Base-by-base conservation (phyloP, 2,113 vertebrate species). In the Centropus unirufus region DNA sequence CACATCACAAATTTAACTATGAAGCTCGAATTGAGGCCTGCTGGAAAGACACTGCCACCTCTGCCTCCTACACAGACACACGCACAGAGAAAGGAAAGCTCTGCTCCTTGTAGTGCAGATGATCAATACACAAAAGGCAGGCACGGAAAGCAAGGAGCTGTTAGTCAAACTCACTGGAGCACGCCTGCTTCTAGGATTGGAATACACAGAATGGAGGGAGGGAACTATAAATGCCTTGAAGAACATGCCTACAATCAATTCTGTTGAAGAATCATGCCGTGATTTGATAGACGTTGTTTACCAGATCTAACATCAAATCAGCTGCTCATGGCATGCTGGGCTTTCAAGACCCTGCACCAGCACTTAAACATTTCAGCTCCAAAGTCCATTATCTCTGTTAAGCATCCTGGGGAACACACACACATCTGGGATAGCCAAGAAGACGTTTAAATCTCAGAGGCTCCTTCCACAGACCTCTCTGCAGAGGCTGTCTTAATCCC, bases 121-220 rank as follows among this genome's bases (percentile, higher is more conserved):
- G 88, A 90, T 95, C 92, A 54, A 89, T 87, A 88, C 72, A 83
- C 63, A 85, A 85, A 79, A 92, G 63, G 72, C 90, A 93, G 72
- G 92, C 74, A 59, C 20, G 74, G 79, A 96, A 92, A 87, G 74
- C 74, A 79, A 27, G 0, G 49, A 92, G 90, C 9, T 81, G 42
- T 90, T 68, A 75, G 76, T 59, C 9, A 20, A 95, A 89, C 70
- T 70, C 87, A 87, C 73, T 8, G 0, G 51, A 91, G 67, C 76
- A 77, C 91, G 72, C 19, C 67, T 85, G 84, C 67, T 73, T 58
- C 51, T 62, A 11, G 36, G 58, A 39, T 1, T 34, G 62, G 90
- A 68, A 64, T 17, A 75, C 0, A 72, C 61, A 76, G 77, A 74
- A 68, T 2, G 40, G 49, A 92, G 69, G 64, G 85, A 95, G 76